These are phyloP conservation scores for Baccha elongata DNA, from an alignment of 2,888 invertebrate genomes.

Conservation along the genomic window DNA sequence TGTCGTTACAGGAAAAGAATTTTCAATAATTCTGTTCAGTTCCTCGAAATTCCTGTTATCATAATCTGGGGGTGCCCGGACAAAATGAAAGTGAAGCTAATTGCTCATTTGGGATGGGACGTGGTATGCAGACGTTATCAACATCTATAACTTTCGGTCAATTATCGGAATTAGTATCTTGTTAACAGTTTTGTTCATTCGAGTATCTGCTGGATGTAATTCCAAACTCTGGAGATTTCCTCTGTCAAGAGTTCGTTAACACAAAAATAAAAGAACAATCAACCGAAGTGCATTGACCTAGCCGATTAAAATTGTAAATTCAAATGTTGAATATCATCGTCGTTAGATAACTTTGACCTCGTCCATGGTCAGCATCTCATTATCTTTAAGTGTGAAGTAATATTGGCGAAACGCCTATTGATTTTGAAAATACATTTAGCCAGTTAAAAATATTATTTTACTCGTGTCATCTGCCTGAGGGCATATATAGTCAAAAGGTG, in stretches of 20 bases:
- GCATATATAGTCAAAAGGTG: conserved; percentile 53
- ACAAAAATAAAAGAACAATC: not conserved
- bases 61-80: not conserved
- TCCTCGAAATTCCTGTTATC: not conserved
- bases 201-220: not conserved
- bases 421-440: not conserved
- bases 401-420: not conserved
- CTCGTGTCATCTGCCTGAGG: conserved; percentile 49
- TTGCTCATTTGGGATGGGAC: not conserved
- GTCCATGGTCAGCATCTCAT: conserved; percentile 35
- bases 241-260: conserved; percentile 22
- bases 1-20: not conserved
- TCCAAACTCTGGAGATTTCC: not conserved
- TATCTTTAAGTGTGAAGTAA: not conserved
- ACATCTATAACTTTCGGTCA: conserved; percentile 1
- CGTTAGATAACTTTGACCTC: conserved; percentile 35
- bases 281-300: conserved; percentile 27
- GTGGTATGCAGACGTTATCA: not conserved
- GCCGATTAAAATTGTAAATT: conserved; percentile 17
- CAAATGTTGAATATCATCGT: conserved; percentile 11
- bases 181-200: conserved; percentile 11
- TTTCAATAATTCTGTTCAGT: not conserved
- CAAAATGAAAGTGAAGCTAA: conserved; percentile 24
- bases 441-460: conserved; percentile 7
- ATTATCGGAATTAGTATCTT: conserved; percentile 20